phyloP scores from a whole-genome alignment of 2,113 vertebrate genomes.

The Lepus timidus region DNA sequence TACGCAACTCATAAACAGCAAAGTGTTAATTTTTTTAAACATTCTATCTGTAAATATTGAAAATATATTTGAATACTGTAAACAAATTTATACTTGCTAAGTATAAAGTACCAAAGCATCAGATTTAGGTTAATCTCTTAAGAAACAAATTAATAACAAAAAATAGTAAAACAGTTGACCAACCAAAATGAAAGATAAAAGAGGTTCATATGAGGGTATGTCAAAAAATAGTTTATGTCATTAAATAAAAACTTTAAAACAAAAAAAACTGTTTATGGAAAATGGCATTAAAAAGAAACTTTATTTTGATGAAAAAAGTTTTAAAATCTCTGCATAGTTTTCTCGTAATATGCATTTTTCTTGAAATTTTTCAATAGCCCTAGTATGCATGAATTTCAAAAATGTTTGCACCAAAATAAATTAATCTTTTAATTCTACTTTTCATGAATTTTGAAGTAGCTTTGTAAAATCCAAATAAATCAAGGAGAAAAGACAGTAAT shows the following conservation, averaged over 20 bases:
- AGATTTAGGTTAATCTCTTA: background rate
- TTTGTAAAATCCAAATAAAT: conserved; percentile 1
- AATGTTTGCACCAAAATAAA: no score
- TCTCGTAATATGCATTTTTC: no score
- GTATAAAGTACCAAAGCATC: conserved; percentile 39
- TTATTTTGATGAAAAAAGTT: no score
- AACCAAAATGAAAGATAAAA: conserved; percentile 42
- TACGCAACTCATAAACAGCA: conserved; percentile 34
- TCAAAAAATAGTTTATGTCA: no score
- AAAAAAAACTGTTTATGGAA: no score
- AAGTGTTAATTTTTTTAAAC: conserved; percentile 19
- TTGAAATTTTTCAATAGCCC: no score
- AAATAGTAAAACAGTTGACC: background rate
- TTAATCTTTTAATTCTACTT: no score
- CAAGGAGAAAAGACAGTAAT: background rate
- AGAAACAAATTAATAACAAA: conserved; percentile 40
- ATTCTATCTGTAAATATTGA: background rate
- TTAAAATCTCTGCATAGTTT: no score
- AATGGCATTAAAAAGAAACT: no score
- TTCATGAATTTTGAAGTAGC: no score
- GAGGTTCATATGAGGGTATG: background rate
- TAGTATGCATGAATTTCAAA: no score
- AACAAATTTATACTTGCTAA: conserved; percentile 7
- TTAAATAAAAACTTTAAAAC: no score
- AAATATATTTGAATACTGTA: conserved; percentile 12